A percentile compares a stretch with the other conserved stretches of the same genome.
These are phyloP conservation scores for Colaptes auratus DNA, from an alignment of 2,113 vertebrate species.

Conservation along the genomic window DNA sequence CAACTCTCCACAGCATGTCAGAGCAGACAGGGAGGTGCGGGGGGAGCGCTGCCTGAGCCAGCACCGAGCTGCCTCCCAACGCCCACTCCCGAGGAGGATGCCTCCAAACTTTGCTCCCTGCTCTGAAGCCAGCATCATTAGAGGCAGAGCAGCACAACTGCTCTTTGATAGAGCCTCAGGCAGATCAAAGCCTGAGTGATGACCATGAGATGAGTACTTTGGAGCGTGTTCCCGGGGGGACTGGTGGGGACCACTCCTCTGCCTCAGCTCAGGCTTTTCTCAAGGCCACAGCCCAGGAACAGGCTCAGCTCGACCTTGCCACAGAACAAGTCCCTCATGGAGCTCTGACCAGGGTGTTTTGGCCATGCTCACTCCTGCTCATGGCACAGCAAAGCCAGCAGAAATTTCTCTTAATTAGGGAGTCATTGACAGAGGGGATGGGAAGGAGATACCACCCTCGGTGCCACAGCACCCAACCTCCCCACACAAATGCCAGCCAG, in stretches of 20 bases:
- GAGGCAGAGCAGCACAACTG: background rate
- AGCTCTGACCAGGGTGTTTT: no score
- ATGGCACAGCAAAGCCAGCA: no score
- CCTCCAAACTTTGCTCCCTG: background rate
- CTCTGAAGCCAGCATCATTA: accelerated
- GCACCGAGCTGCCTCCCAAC: accelerated
- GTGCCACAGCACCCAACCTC: accelerated
- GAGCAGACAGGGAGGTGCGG: background rate
- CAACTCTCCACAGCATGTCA: constrained; percentile 1
- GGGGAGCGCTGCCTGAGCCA: background rate
- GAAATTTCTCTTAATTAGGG: background rate
- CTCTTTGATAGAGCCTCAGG: accelerated
- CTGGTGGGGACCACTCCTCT: background rate
- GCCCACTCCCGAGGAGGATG: background rate
- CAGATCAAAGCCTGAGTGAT: accelerated
- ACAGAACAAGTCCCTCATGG: no score
- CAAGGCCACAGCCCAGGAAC: no score
- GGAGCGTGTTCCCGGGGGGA: background rate
- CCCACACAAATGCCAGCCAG: accelerated
- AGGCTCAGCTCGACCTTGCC: no score
- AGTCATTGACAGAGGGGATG: background rate
- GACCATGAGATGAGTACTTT: background rate
- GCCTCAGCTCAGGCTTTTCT: background rate
- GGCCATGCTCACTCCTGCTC: no score
- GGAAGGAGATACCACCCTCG: no score